Evolutionary conservation across 2,113 vertebrate species (phyloP), one percentile per base, ranked within the genome.

Genomic region (Paralichthys olivaceus): DNA sequence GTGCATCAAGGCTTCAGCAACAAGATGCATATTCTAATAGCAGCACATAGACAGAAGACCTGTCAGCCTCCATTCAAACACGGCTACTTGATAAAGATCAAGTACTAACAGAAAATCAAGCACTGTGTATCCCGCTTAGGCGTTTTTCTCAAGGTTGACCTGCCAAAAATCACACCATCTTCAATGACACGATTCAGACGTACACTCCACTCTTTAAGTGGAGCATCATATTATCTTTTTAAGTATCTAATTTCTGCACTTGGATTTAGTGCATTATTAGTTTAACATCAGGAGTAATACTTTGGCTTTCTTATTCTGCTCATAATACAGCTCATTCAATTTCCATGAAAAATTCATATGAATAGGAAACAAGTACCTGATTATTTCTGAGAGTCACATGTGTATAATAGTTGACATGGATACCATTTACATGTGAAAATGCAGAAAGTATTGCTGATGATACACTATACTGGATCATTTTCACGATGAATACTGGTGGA

Each of bases 1-100:
- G 66, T 79, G 67, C 25, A 0, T 74, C 53, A 65, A 81, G 69
- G 63, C 47, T 79, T 82, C 58, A 40, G 54, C 69, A 60, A 62
- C 63, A 67, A 78, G 56, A 87, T 81, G 66, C 72, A 85, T 69
- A 73, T 87, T 84, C 45, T 72, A 77, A 73, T 45, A 65, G 70
- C 54, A 68, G 12, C 56, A 66, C 40, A 34, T 12, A 63, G 74
- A 87, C 74, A 69, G 49, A 74, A 55, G 69, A 81, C 60, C 68
- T 53, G 61, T 68, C 47, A n/a, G 63, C 54, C 25, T 66, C 22
- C 25, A 56, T 77, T 85, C 54, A 73, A 77, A 76, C 28, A 32
- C 58, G 37, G 28, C 53, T 67, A 60, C 82, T 85, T 79, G 66
- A 89, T 84, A 53, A 80, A 78, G 62, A 81, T 76, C 55, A 75